A percentile compares a stretch with the other conserved stretches of the same genome.
phyloP scores from a whole-genome alignment of 2,888 invertebrate genomes.

The Tipula helvola region DNA sequence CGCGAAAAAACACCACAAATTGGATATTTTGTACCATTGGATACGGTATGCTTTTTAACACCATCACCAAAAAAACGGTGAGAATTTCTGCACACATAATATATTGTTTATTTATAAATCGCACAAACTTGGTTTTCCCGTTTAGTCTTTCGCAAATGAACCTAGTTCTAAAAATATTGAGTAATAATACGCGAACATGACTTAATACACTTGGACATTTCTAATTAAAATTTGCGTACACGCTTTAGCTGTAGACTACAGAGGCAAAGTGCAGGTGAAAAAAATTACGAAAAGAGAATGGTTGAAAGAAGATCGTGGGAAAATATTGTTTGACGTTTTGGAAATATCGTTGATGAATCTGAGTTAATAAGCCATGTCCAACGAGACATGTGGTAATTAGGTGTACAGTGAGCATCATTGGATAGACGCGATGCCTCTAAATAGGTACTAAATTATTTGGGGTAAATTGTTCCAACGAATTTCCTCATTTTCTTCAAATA shows the following conservation, averaged over 20 bases:
- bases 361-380: neutral
- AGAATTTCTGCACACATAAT: neutral
- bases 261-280: neutral
- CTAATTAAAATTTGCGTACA: neutral
- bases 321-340: neutral
- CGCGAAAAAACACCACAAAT: conserved; percentile 35
- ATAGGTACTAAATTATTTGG: neutral
- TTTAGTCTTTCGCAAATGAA: neutral
- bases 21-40: conserved; percentile 45
- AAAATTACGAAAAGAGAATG: neutral
- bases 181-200: neutral
- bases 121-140: neutral
- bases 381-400: neutral
- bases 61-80: conserved; percentile 20
- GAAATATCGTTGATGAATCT: neutral
- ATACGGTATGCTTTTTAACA: conserved; percentile 36
- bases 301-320: neutral
- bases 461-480: too few species aligned
- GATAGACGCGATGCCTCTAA: neutral
- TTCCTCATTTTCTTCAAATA: too few species aligned
- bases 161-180: neutral
- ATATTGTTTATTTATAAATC: neutral
- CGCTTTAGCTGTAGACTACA: neutral
- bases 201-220: neutral
- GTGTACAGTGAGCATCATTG: neutral